These are phyloP conservation scores for Phyllopteryx taeniolatus DNA, from an alignment of 2,113 vertebrate genomes.

Conservation along the genomic window DNA sequence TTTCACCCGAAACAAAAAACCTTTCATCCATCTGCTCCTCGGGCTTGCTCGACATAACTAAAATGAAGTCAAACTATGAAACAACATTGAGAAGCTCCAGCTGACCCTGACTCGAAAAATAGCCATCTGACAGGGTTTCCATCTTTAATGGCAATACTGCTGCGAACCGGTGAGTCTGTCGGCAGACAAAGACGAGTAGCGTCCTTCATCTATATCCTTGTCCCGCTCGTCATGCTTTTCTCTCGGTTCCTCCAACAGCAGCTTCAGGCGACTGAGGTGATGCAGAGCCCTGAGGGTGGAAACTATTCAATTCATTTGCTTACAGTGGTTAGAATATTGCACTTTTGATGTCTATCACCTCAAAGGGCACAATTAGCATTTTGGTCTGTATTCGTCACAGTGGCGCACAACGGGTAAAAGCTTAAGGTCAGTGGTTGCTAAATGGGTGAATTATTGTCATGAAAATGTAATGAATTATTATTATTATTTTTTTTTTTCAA, in stretches of 20 bases:
- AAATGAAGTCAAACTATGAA: background rate
- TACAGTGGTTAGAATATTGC: background rate
- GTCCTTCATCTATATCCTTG: slow-evolving; percentile 54
- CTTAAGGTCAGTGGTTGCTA: background rate
- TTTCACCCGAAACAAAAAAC: background rate
- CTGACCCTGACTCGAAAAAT: background rate
- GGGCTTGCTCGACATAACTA: background rate
- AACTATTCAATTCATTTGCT: background rate
- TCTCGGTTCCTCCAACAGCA: slow-evolving; percentile 47
- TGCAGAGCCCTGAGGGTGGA: slow-evolving; percentile 47
- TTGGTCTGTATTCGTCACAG: background rate
- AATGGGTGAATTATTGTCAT: too few relatives aligned
- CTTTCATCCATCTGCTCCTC: background rate
- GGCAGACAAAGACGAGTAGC: slow-evolving; percentile 43
- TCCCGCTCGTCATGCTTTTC: slow-evolving; percentile 20
- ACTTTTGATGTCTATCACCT: background rate
- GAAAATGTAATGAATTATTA: too few relatives aligned
- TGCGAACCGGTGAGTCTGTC: slow-evolving; percentile 16
- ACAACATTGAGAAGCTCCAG: background rate
- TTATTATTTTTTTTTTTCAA: too few relatives aligned
- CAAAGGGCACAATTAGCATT: background rate
- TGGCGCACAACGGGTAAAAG: background rate
- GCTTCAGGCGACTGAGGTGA: slow-evolving; percentile 53
- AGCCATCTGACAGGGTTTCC: background rate
- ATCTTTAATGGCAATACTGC: slow-evolving; percentile 16